Conservation (phyloP, 1,140 invertebrate species). For the Drosophila rhopaloa region DNA sequence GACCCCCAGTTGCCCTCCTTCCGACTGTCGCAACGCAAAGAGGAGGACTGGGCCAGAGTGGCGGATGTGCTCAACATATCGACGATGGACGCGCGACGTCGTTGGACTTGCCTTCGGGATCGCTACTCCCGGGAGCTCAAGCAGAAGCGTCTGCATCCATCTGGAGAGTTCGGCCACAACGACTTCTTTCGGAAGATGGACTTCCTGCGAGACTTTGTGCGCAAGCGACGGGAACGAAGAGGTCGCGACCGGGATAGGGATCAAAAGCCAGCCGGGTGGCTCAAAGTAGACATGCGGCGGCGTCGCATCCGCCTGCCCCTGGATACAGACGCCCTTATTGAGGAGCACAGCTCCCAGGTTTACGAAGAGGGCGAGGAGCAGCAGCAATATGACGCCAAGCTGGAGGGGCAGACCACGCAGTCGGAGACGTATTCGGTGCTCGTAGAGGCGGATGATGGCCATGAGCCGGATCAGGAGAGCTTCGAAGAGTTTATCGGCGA, state of each 20-base stretch:
- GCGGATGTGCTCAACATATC: slow-evolving; percentile 63
- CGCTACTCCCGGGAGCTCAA: slow-evolving; percentile 75
- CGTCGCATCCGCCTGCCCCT: slow-evolving; percentile 18
- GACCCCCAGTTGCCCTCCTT: slow-evolving; percentile 67
- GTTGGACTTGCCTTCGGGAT: slow-evolving; percentile 75
- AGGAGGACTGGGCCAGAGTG: slow-evolving; percentile 72
- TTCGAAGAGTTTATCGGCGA: slow-evolving; percentile 61
- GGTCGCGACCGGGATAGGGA: slow-evolving; percentile 43
- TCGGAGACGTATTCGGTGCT: slow-evolving; percentile 69
- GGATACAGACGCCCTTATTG: slow-evolving; percentile 40
- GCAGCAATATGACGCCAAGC: slow-evolving; percentile 51
- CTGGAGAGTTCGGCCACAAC: slow-evolving; percentile 68
- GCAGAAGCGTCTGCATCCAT: slow-evolving; percentile 69
- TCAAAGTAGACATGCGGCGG: slow-evolving; percentile 39
- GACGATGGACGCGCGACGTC: slow-evolving; percentile 58
- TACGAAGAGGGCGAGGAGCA: slow-evolving; percentile 67
- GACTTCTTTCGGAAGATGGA: slow-evolving; percentile 80
- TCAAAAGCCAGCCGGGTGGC: slow-evolving; percentile 57
- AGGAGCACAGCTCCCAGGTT: slow-evolving; percentile 50
- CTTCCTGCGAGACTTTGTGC: slow-evolving; percentile 71
- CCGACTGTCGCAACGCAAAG: slow-evolving; percentile 69
- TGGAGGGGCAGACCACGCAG: slow-evolving; percentile 61
- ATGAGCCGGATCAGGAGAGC: slow-evolving; percentile 37
- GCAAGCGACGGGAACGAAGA: slow-evolving; percentile 62
- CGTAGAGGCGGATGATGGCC: slow-evolving; percentile 63